Evolutionary conservation across 1,140 invertebrate species (phyloP), one percentile per base, ranked within the genome.

Genomic region (Apolygus lucorum): DNA sequence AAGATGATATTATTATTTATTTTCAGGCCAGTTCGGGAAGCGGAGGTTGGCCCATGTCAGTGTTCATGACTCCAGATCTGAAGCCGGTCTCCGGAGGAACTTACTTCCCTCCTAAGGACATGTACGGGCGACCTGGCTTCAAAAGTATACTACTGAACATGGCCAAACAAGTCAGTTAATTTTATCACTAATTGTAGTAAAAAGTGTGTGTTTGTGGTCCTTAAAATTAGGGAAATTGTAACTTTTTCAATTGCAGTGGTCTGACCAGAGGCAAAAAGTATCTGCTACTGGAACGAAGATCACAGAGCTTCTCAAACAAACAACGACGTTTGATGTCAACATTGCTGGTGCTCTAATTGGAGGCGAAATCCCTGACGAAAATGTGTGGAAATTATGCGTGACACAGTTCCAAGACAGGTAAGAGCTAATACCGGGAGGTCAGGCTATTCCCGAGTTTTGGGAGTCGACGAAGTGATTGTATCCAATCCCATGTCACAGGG

Each of bases 21-120:
- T n/a, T n/a, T n/a, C 73, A 88, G 83, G 88, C 88, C 27, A 88
- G 88, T 27, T 87, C 86, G 68, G 92, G 92, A 17, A 83, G 87
- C 75, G 92, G 93, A 14, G 86, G 94, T 73, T 87, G 95, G 95
- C 95, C 95, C 1, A 92, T 98, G 91, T 94, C 88, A 76, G 90
- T 98, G 1, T 96, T 95, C 82, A 79, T 98, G 13, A 95, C 94
- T 1, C 94, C 95, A 21, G 87, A 92, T 75, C 81, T 96, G 68
- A 86, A 87, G 67, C 95, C 95, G 0, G 82, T 98, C 21, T 87
- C 87, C 71, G 92, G 93, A 4, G 94, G 94, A 1, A 93, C 91
- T 0, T 90, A 90, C 77, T 89, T 88, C 74, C 87, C 88, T 21
- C 88, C 88, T 0, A 82, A 85, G 54, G 87, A 92, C 75, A 83